Base-by-base conservation (phyloP, 2,797 vertebrate genomes). In the Knipowitschia caucasica region DNA sequence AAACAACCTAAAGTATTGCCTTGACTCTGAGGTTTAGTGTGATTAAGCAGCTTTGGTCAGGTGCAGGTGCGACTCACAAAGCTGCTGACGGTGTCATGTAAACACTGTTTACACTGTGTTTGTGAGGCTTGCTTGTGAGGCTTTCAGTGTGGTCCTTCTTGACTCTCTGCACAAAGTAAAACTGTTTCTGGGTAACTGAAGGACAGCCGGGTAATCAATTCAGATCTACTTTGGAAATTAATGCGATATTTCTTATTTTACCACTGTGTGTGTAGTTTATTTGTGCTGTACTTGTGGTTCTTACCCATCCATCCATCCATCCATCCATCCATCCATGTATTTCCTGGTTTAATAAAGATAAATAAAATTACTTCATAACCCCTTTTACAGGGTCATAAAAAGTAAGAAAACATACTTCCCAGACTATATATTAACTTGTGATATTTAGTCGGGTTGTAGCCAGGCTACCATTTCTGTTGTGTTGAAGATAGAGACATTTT, bases 61-160 rank as follows among this genome's bases (percentile, higher is more conserved):
- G 26, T 44, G 75, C 69, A 71, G 75, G 68, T 67, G 76, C 78
- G 65, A 49, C 58, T 73, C 66, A 71, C 75, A 79, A 74, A 73
- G 78, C 76, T 77, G 70, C 66, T 45, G 70, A 67, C 62, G 61
- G 69, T 80, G 74, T 78, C 72, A 61, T 73, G 78, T 79, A 78
- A 79, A 67, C 69, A 62, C 47, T 73, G 76, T 79, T 86, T 75
- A 78, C 79, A 75, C 73, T 20, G 53, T 65, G 78, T 64, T 77
- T 74, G 17, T 30, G 20, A 18, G 64, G 35, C 42, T 24, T 69
- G 46, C 58, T 71, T 64, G 55, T 49, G 52, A 62, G 69, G n/a
- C n/a, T n/a, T 56, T 58, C 40, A 49, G 56, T 64, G 58, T 64
- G 68, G 78, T 67, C 78, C 81, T n/a, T n/a, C n/a, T 83, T 78